Evolutionary conservation across 1,140 invertebrate species (phyloP).

Genomic region (Polypedilum vanderplanki): DNA sequence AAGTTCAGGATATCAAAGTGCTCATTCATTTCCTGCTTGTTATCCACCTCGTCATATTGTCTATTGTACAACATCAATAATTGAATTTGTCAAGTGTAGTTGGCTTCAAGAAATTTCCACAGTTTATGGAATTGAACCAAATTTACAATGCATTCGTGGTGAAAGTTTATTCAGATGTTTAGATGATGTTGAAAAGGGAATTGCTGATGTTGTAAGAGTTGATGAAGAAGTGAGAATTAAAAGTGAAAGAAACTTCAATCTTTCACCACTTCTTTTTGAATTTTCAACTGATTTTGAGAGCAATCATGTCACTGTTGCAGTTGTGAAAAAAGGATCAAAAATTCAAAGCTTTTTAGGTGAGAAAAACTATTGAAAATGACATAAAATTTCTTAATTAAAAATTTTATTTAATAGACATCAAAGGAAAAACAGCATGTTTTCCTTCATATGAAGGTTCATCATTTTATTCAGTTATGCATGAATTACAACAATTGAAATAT

Average conservation of each 20-base stretch:
- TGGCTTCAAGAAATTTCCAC: conserved; percentile 62
- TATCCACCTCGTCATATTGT: conserved; percentile 55
- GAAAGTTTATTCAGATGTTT: conserved; percentile 54
- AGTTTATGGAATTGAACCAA: conserved; percentile 63
- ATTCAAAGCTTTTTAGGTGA: conserved; percentile 46
- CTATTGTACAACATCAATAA: conserved; percentile 56
- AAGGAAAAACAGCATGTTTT: conserved; percentile 62
- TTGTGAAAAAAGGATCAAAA: conserved; percentile 56
- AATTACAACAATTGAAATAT: conserved; percentile 47
- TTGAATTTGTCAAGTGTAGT: conserved; percentile 64
- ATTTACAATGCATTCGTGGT: conserved; percentile 58
- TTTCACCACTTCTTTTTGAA: conserved; percentile 62
- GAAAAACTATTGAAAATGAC: not conserved
- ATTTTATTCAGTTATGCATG: conserved; percentile 54
- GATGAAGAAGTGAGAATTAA: conserved; percentile 52
- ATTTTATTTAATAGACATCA: conserved; percentile 47
- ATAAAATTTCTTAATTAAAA: not conserved
- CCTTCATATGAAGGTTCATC: conserved; percentile 58
- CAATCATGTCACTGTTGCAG: conserved; percentile 58
- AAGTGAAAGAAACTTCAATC: conserved; percentile 50
- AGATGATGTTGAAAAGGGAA: conserved; percentile 49
- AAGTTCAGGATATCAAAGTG: conserved; percentile 55
- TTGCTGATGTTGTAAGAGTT: conserved; percentile 59
- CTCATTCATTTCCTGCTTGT: conserved; percentile 56
- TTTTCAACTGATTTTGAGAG: conserved; percentile 51